phyloP scores from a whole-genome alignment of 2,888 invertebrate species.

The Galerucella pusilla region DNA sequence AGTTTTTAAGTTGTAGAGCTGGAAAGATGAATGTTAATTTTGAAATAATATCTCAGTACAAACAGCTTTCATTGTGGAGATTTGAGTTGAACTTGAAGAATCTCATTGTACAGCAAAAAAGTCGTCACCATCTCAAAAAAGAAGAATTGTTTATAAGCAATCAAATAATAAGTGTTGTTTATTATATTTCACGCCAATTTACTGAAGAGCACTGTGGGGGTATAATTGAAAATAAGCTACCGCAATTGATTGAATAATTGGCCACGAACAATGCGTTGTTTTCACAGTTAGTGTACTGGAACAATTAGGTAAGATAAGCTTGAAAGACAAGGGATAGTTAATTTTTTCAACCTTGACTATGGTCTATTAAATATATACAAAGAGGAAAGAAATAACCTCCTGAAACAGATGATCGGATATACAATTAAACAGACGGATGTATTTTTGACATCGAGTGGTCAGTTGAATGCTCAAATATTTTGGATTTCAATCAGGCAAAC shows the following conservation, averaged over 20 bases:
- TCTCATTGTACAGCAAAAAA: no score
- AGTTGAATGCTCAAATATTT: no score
- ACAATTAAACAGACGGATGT: no score
- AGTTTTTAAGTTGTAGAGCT: no score
- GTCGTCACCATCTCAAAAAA: no score
- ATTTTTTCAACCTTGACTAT: conserved; percentile 23
- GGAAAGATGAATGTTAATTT: no score
- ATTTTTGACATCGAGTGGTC: no score
- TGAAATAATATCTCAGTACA: no score
- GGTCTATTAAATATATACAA: background rate
- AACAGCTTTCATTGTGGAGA: no score
- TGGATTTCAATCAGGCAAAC: no score
- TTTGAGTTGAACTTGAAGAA: no score
- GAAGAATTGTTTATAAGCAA: background rate
- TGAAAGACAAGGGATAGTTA: conserved; percentile 8
- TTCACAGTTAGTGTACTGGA: conserved; percentile 35
- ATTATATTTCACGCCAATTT: conserved; percentile 19
- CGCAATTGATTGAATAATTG: conserved; percentile 36
- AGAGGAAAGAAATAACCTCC: background rate
- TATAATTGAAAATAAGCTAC: conserved; percentile 32
- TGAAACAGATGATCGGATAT: background rate
- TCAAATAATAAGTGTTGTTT: conserved; percentile 6
- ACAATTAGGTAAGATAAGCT: conserved; percentile 28
- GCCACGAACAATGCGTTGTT: conserved; percentile 32
- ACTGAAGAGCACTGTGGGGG: conserved; percentile 21